phyloP scores from a whole-genome alignment of 2,113 vertebrate genomes.

The Pollimyrus isidori region DNA sequence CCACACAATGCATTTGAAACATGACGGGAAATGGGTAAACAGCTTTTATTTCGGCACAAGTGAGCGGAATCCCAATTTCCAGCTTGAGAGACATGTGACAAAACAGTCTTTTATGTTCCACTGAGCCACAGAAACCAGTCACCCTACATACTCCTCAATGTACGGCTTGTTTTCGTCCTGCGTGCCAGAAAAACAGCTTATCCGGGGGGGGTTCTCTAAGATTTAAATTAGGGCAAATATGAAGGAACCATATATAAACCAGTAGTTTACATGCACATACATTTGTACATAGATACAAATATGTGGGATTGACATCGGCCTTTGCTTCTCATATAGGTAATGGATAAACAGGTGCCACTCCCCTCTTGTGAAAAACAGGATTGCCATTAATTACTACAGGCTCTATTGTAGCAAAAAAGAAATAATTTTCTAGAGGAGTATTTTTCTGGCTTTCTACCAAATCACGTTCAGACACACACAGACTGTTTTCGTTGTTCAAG shows the following conservation, averaged over 20 bases:
- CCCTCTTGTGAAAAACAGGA: background rate
- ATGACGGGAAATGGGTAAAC: background rate
- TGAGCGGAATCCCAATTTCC: background rate
- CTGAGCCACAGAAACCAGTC: background rate
- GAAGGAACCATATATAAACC: background rate
- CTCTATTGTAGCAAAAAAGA: background rate
- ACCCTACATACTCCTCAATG: background rate
- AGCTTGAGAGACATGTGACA: background rate
- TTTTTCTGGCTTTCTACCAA: background rate
- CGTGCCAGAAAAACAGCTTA: background rate
- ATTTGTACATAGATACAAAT: background rate
- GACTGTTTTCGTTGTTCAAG: background rate
- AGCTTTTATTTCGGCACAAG: background rate
- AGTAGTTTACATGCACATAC: background rate
- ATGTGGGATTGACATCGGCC: background rate
- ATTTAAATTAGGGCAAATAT: background rate
- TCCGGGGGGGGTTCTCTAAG: background rate
- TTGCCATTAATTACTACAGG: background rate
- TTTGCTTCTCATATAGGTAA: background rate
- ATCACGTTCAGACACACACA: background rate
- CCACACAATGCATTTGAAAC: background rate
- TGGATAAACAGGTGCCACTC: background rate
- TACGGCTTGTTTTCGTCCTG: background rate
- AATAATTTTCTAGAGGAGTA: background rate
- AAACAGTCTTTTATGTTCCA: background rate